Evolutionary conservation across 2,113 vertebrate genomes (phyloP).

Genomic region (Paracanthobrama guichenoti): DNA sequence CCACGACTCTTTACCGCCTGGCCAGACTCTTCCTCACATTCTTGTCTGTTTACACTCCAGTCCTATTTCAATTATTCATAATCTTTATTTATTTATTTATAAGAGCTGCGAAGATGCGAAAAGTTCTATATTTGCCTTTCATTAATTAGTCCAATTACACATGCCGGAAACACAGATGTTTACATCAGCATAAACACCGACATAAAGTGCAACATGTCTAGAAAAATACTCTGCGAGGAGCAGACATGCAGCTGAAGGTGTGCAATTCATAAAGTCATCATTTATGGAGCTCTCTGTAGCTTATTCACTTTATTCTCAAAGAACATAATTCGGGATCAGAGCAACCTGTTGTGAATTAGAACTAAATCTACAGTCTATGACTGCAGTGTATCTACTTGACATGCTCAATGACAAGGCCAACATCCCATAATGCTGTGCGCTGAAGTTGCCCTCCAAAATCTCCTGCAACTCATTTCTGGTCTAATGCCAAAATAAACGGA

Average conservation of each 20-base stretch:
- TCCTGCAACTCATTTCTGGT: not conserved
- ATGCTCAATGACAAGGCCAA: not conserved
- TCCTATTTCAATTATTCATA: conserved; percentile 52
- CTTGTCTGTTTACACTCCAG: conserved; percentile 44
- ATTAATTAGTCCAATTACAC: conserved; percentile 53
- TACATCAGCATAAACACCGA: not conserved
- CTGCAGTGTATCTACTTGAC: not conserved
- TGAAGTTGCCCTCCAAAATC: not conserved
- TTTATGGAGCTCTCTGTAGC: not conserved
- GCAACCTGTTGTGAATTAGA: conserved; percentile 8
- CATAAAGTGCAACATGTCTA: not conserved
- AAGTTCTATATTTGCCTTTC: conserved; percentile 32
- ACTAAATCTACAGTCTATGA: not conserved
- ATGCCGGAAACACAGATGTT: conserved; percentile 31
- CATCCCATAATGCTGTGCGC: not conserved
- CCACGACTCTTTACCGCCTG: not conserved
- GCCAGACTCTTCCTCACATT: conserved; percentile 22
- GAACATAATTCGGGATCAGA: not conserved
- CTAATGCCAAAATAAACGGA: not conserved
- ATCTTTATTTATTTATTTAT: conserved; percentile 57
- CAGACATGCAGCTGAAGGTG: not conserved
- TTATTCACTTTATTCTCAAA: not conserved
- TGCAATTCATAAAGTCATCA: not conserved
- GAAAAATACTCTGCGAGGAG: not conserved
- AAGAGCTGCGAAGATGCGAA: conserved; percentile 21